Conservation (phyloP, 92 coral and sea anemone species). For the Porites evermanni region DNA sequence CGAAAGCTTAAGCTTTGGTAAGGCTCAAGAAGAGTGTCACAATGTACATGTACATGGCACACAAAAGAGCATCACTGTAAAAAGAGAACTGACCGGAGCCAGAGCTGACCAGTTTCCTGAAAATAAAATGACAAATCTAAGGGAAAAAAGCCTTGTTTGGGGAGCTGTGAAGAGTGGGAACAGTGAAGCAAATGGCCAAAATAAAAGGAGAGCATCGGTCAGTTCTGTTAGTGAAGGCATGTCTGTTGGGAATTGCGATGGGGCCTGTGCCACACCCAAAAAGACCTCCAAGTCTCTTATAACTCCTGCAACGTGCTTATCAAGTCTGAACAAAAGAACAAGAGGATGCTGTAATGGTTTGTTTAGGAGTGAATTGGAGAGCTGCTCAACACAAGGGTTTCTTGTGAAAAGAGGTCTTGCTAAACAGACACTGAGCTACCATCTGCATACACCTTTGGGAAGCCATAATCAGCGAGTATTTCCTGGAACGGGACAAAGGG, state of each 20-base stretch:
- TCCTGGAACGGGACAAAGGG: not conserved
- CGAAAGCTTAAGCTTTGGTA: too few relatives aligned
- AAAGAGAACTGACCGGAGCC: not conserved
- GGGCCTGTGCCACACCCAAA: not conserved
- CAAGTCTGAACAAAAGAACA: conserved; percentile 6
- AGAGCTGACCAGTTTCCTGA: not conserved
- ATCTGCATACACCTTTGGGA: conserved; percentile 2
- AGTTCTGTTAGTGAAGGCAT: not conserved
- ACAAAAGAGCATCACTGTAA: not conserved
- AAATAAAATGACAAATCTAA: not conserved
- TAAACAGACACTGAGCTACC: conserved; percentile 37
- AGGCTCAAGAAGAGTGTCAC: too few relatives aligned
- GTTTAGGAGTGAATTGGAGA: not conserved
- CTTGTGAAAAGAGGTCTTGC: conserved; percentile 59
- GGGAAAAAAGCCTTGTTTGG: not conserved
- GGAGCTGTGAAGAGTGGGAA: not conserved
- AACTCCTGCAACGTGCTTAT: conserved; percentile 32
- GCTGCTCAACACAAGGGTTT: conserved; percentile 6
- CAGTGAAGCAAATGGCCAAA: not conserved
- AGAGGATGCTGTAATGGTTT: not conserved
- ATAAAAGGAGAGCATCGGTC: conserved; percentile 11
- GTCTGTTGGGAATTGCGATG: not conserved
- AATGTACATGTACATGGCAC: too few relatives aligned
- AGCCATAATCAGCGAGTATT: not conserved
- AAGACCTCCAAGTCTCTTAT: not conserved